These are phyloP conservation scores for Drosophila saltans DNA, from an alignment of 1,140 invertebrate genomes.

Conservation along the genomic window DNA sequence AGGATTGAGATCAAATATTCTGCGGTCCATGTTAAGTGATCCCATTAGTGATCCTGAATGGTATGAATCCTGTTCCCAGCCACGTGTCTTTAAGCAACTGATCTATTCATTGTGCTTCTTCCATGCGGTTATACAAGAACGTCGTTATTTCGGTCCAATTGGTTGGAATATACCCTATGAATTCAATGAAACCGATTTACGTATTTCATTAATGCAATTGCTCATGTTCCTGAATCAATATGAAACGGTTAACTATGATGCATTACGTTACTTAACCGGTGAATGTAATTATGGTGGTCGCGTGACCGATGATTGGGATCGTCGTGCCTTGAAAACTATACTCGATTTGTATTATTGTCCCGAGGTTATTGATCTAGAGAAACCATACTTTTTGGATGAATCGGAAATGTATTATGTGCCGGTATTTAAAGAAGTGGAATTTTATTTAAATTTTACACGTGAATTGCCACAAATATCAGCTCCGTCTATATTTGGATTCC, in stretches of 20 bases:
- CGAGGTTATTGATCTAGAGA: conserved; percentile 84
- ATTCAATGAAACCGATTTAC: conserved; percentile 97
- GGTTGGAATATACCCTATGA: conserved; percentile 98
- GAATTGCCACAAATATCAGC: conserved; percentile 91
- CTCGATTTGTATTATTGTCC: conserved; percentile 92
- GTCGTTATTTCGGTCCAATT: conserved; percentile 95
- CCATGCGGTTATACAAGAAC: conserved; percentile 95
- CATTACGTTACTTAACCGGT: conserved; percentile 94
- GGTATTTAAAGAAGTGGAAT: conserved; percentile 88
- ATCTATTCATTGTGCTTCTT: conserved; percentile 97
- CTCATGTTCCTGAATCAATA: conserved; percentile 95
- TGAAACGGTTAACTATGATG: conserved; percentile 94
- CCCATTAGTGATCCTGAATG: conserved; percentile 94
- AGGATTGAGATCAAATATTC: conserved; percentile 89
- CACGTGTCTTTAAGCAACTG: conserved; percentile 92
- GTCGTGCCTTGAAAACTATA: conserved; percentile 93
- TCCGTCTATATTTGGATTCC: conserved; percentile 96
- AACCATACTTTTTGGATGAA: conserved; percentile 86
- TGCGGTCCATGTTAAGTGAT: conserved; percentile 92
- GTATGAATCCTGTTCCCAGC: conserved; percentile 92
- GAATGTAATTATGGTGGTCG: conserved; percentile 98
- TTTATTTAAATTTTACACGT: conserved; percentile 90
- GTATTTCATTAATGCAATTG: conserved; percentile 94
- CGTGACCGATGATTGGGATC: conserved; percentile 97
- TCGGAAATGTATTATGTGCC: conserved; percentile 91